Base-by-base conservation (phyloP, 1,140 invertebrate species). In the Potamilus streckersoni region DNA sequence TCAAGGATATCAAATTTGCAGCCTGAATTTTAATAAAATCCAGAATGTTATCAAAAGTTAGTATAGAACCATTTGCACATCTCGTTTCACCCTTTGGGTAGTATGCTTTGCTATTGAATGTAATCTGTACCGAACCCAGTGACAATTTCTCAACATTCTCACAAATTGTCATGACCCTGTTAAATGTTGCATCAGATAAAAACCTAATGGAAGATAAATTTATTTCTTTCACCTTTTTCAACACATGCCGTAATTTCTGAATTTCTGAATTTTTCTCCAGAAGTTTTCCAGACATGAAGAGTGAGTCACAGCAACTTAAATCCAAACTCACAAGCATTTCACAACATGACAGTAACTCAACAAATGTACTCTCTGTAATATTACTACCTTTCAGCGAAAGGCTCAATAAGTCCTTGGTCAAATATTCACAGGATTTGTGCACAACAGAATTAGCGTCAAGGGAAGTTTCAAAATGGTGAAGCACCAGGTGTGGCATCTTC, bases 261-360 rank as follows among this genome's bases (percentile, higher is more conserved):
- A 91, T 87, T 80, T 92, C 92, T 56, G 87, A 88, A 78, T 91
- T 89, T 75, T 91, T 90, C 80, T 93, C 93, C 61, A 94, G 84
- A 27, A 95, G 87, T 2, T 91, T 91, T 16, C 94, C 94, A 49
- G 93, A 93, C 93, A 94, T 94, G 66, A 94, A 93, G 16, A 94
- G 88, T 69, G 93, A 93, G 80, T 93, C 92, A 81, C 93, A 94
- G 63, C 91, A 91, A 78, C 91, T 91, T 27, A 94, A 90, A 76
- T 92, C 91, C 8, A 95, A 87, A 74, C 85, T 85, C 81, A 91
- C 90, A 55, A 95, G 85, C 84, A 92, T 84, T 38, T 65, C 85
- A 74, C 86, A 88, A 19, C 80, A 60, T 13, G 82, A 78, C 3
- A 88, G 59, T 27, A 89, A 66, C 61, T 82, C 77, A 20, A 88